Evolutionary conservation across 2,888 invertebrate genomes (phyloP).

Genomic region (Anorthoa munda): DNA sequence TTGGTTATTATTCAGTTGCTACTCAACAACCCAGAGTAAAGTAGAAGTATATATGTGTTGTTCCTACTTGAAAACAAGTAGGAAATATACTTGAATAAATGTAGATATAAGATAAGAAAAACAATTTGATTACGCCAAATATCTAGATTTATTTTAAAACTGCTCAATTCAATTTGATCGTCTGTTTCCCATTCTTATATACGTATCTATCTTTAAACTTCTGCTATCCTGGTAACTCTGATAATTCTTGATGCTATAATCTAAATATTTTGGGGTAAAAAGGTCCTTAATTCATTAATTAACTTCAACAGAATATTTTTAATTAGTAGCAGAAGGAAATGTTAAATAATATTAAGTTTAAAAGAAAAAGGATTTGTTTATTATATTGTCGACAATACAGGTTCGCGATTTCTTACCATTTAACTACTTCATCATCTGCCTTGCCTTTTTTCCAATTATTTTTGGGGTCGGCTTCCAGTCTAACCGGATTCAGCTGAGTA

Average conservation of each 20-base stretch:
- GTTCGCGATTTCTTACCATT: too few relatives aligned
- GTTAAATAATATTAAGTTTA: not conserved
- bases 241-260: not conserved
- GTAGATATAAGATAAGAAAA: not conserved
- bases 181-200: not conserved
- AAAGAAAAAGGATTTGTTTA: too few relatives aligned
- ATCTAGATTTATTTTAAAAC: conserved; percentile 11
- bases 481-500: too few relatives aligned
- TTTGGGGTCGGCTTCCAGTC: too few relatives aligned
- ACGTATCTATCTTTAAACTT: not conserved
- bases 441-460: too few relatives aligned
- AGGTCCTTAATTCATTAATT: too few relatives aligned
- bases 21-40: not conserved
- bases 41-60: too few relatives aligned
- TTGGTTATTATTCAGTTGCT: not conserved
- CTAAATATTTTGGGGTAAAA: not conserved
- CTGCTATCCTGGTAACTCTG: conserved; percentile 16
- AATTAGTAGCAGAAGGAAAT: not conserved
- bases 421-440: too few relatives aligned
- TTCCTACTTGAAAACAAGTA: not conserved
- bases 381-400: too few relatives aligned
- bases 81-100: not conserved
- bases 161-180: conserved; percentile 1
- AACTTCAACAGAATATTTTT: too few relatives aligned
- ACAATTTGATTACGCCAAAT: conserved; percentile 7